Evolutionary conservation across 2,113 vertebrate genomes (phyloP), one percentile per base, ranked within the genome.

Genomic region (Strigops habroptila): DNA sequence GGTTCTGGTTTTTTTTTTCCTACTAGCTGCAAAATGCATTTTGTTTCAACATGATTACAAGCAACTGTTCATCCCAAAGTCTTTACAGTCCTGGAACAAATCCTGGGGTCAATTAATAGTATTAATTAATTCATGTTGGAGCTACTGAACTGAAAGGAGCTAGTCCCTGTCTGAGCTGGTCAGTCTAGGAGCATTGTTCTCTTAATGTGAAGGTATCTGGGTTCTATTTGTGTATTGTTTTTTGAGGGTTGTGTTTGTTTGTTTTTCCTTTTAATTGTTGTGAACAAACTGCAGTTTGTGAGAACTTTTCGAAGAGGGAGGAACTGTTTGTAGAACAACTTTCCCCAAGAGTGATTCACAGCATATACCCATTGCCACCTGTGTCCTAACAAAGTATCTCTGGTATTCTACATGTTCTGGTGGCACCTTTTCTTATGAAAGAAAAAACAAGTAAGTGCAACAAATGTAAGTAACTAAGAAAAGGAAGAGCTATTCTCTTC

Each of bases 371-470:
- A 19, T 23, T 64, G 33, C 23, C 7, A 30, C 16, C 30, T 49
- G 5, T 63, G 22, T 67, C 23, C 12, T 64, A 62, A 25, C 12
- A 37, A 49, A 88, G 33, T n/a, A 35, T 23, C 6, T 43, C 8
- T 39, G 18, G 27, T 44, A 33, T 28, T 83, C 59, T 77, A 28
- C 31, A 4, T 14, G 8, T 86, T 65, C 33, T 44, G 13, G 5
- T 74, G 31, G 19, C 4, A n/a, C 8, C 6, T 46, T 15, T 46
- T 59, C n/a, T 35, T 80, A 21, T 30, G 7, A 9, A 53, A 67
- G 23, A 2, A 9, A 65, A 79, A 4, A 0, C 4, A 78, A 15
- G 0, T 52, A 33, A 31, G 6, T 44, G 13, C 8, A 51, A 6
- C 49, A 7, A 65, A 60, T 30, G 18, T 39, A 80, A 90, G 30